phyloP scores from a whole-genome alignment of 2,888 invertebrate genomes.

The Phymatocera aterrima region DNA sequence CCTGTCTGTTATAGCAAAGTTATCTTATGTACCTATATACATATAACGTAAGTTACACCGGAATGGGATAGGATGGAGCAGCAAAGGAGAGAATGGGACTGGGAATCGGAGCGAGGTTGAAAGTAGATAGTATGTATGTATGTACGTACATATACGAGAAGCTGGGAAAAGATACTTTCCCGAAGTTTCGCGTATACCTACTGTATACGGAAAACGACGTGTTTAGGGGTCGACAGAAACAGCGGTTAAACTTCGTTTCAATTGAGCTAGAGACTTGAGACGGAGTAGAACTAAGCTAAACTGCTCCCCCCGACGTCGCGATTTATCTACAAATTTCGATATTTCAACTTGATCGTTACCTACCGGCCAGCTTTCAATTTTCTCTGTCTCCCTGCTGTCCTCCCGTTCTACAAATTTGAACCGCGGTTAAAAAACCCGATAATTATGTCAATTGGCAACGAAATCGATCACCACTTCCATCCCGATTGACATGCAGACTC shows the following conservation, averaged over 20 bases:
- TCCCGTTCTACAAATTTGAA: not conserved
- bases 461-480: slow-evolving; percentile 24
- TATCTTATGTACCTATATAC: no score
- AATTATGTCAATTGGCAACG: not conserved
- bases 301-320: not conserved
- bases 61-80: no score
- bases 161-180: slow-evolving; percentile 6
- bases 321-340: not conserved
- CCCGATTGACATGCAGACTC: slow-evolving; percentile 22
- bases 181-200: slow-evolving; percentile 10
- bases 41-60: no score
- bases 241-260: slow-evolving; percentile 21
- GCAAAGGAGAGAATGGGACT: no score
- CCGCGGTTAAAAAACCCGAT: not conserved
- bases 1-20: no score
- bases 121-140: no score
- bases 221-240: not conserved
- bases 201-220: not conserved
- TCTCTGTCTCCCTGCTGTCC: no score
- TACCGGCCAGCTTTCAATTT: not conserved
- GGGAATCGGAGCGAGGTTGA: not conserved
- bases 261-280: not conserved
- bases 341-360: not conserved
- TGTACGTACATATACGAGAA: no score
- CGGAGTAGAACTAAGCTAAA: not conserved